phyloP scores from a whole-genome alignment of 2,797 vertebrate genomes.

The Sebastes dallii region DNA sequence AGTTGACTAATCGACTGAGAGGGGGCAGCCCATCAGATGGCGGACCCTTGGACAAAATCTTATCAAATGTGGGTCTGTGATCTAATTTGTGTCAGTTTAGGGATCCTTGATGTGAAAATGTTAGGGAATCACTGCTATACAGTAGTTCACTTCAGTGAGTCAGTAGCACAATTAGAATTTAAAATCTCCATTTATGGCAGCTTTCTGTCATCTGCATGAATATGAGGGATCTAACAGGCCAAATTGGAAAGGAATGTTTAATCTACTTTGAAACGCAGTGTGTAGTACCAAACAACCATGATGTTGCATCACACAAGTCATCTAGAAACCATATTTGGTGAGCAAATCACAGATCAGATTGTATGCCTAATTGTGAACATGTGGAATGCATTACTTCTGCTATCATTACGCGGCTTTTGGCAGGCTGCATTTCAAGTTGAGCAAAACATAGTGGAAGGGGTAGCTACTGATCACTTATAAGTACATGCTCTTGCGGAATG shows the following conservation, averaged over 20 bases:
- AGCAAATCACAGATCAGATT: conserved; percentile 48
- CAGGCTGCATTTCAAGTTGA: conserved; percentile 13
- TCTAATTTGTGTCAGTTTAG: too few species aligned
- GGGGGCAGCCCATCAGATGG: too few species aligned
- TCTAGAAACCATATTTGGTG: conserved; percentile 66
- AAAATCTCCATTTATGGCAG: conserved; percentile 25
- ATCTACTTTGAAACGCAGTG: neutral
- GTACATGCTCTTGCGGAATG: neutral
- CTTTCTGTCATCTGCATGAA: neutral
- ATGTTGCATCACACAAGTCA: conserved; percentile 10
- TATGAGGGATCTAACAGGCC: neutral
- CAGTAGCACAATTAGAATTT: neutral
- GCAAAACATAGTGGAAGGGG: neutral
- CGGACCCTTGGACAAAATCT: too few species aligned
- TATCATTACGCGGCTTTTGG: conserved; percentile 41
- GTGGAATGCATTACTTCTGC: conserved; percentile 60
- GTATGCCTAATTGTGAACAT: conserved; percentile 61
- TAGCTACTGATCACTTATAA: conserved; percentile 16
- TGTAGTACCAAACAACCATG: neutral
- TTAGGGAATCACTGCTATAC: neutral
- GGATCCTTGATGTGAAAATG: too few species aligned
- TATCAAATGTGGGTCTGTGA: too few species aligned
- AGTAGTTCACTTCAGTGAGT: neutral
- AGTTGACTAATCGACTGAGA: too few species aligned
- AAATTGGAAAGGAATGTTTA: conserved; percentile 23